Base-by-base conservation (phyloP, 2,888 invertebrate species). In the Zaprionus bogoriensis region DNA sequence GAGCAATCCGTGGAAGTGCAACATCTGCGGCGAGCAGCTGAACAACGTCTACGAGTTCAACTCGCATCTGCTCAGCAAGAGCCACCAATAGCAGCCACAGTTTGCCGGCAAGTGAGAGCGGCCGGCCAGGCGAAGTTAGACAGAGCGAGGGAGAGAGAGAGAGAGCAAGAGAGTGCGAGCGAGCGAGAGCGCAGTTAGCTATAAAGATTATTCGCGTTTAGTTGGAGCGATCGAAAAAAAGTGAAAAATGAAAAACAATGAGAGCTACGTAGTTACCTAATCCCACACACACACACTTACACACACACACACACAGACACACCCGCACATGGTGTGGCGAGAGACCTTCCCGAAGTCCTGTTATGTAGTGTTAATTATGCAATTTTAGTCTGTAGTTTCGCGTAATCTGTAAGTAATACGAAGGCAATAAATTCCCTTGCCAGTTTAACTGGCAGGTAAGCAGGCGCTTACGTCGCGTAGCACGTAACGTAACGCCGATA, bases 41-140 rank as follows among this genome's bases (percentile, higher is more conserved):
- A 95, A 95, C 91, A 97, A 98, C 89, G 96, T 98, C 54, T 98
- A 98, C 92, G 98, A 98, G 91, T 99, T 99, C 93, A 98, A 98
- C 93, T 97, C 97, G 83, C 98, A 98, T 93, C 93, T 98, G 90
- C 93, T 98, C 80, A 97, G 97, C 92, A 97, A 97, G 92, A 97
- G 96, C 91, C 97, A 97, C 92, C 97, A 97, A 93, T 94, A 90
- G 89, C 89, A 90, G 84, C 89, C 88, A 88, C 83, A 75, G 77
- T 70, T 57, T 27, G 75, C 67, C 83, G 77, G 75, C 78, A 69
- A 74, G 44, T 76, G 67, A 68, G 45, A 22, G 28, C 42, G 52
- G 71, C 57, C 67, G 66, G 28, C 55, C n/a, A n/a, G n/a, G n/a
- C n/a, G n/a, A n/a, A n/a, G n/a, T n/a, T n/a, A n/a, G 4, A 17